These are phyloP conservation scores for Pelosia muscerda DNA, from an alignment of 2,888 invertebrate species.

Conservation along the genomic window DNA sequence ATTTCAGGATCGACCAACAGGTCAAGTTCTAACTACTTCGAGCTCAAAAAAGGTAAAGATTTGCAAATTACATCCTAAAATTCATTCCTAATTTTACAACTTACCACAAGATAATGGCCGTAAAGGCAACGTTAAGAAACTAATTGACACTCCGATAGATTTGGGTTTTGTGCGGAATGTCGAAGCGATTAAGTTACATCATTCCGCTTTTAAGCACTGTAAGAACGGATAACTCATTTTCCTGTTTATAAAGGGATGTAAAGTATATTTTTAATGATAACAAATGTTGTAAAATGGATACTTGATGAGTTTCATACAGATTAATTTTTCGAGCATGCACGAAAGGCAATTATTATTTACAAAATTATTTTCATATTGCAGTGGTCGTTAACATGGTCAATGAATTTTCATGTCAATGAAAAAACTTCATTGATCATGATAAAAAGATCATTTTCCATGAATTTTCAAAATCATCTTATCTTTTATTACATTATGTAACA, in stretches of 20 bases:
- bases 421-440: too few species aligned
- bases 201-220: constrained; percentile 3
- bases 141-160: constrained; percentile 34
- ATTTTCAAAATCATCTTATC: too few species aligned
- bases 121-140: constrained; percentile 15
- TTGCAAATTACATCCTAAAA: not conserved
- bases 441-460: too few species aligned
- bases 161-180: constrained; percentile 18
- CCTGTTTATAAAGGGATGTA: too few species aligned
- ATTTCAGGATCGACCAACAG: constrained; percentile 7
- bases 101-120: not conserved
- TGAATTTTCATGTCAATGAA: too few species aligned
- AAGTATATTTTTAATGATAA: not conserved
- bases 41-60: constrained; percentile 7
- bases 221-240: not conserved
- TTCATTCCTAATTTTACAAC: not conserved
- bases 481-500: too few species aligned
- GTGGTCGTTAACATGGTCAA: too few species aligned
- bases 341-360: too few species aligned
- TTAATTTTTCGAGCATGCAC: too few species aligned
- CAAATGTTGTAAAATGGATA: not conserved
- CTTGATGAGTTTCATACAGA: too few species aligned
- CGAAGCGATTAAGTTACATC: constrained; percentile 11
- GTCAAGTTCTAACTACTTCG: not conserved
- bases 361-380: too few species aligned